Base-by-base conservation (phyloP, 2,113 vertebrate genomes). In the Corythaixoides concolor region DNA sequence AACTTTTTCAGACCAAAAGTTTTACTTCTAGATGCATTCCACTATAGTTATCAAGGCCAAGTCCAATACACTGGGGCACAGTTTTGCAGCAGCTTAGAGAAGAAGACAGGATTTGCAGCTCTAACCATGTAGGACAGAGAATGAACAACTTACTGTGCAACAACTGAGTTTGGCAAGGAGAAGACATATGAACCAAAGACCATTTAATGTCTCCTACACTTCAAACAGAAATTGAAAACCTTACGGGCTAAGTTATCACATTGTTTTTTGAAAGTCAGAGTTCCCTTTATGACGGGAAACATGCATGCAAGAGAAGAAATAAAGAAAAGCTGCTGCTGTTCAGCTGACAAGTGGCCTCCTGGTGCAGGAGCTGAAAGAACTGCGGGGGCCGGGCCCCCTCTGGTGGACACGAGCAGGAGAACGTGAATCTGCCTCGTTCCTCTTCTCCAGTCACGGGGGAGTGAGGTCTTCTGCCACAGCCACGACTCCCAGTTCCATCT, bases 341-440 rank as follows among this genome's bases (percentile, higher is more conserved):
- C 37, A 9, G 55, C 59, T 60, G 72, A 70, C 63, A 33, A 53
- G 41, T 0, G 32, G 39, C 47, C 19, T 35, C 22, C 28, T 11
- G 22, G 35, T 6, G 37, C n/a, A 7, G 45, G 63, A 68, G 58
- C 69, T 19, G 53, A 28, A 17, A 30, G 56, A 89, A 13, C 53
- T 6, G 82, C 52, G 77, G 52, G 58, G n/a, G 27, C 84, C 66
- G 80, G 50, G 68, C 91, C 49, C 91, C 95, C 90, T 85, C 95
- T 95, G 88, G 82, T 68, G 95, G 93, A 21, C 66, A 55, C 10
- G 17, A 19, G 53, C 11, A 35, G 16, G 30, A 58, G 28, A 83
- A 19, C 0, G 4, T 2, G 20, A 35, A 45, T 1, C 3, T 3
- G 9, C 1, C 28, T 5, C 3, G 5, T 10, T 18, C 43, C 21